Evolutionary conservation across 2,113 vertebrate genomes (phyloP).

Genomic region (Podarcis cretensis): DNA sequence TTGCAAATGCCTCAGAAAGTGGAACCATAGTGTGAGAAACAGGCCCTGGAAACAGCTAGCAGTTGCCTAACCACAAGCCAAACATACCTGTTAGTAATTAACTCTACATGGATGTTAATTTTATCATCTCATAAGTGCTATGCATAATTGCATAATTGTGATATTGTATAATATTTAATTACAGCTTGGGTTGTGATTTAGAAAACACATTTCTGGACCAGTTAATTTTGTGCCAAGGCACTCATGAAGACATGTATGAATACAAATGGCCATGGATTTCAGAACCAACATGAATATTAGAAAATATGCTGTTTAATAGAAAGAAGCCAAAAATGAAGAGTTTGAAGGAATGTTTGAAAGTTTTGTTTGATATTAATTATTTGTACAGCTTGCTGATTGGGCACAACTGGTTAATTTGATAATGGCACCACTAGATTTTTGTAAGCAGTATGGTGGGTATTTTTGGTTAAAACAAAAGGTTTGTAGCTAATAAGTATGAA

Average conservation of each 20-base stretch:
- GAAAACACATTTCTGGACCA: neutral
- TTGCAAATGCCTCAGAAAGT: constrained; percentile 62
- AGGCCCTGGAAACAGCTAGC: constrained; percentile 57
- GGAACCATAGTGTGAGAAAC: constrained; percentile 47
- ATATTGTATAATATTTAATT: constrained; percentile 23
- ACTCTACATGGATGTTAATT: constrained; percentile 56
- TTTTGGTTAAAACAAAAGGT: neutral
- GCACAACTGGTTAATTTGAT: neutral
- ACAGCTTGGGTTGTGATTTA: constrained; percentile 15
- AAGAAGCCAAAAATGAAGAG: neutral
- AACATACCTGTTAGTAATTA: constrained; percentile 77
- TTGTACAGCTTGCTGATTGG: neutral
- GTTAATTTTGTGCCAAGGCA: neutral
- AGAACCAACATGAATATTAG: neutral
- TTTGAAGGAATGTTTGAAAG: neutral
- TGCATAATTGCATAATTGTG: constrained; percentile 54
- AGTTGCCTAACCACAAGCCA: constrained; percentile 62
- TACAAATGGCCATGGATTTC: neutral
- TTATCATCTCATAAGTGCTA: constrained; percentile 48
- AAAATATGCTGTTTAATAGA: neutral
- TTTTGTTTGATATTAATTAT: neutral
- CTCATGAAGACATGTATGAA: neutral
- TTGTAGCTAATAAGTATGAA: neutral
- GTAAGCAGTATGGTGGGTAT: neutral
- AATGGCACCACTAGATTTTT: neutral